A percentile compares a stretch with the other conserved stretches of the same genome.
These are phyloP conservation scores for Misgurnus mizolepis DNA, from an alignment of 2,113 vertebrate genomes.

Conservation along the genomic window DNA sequence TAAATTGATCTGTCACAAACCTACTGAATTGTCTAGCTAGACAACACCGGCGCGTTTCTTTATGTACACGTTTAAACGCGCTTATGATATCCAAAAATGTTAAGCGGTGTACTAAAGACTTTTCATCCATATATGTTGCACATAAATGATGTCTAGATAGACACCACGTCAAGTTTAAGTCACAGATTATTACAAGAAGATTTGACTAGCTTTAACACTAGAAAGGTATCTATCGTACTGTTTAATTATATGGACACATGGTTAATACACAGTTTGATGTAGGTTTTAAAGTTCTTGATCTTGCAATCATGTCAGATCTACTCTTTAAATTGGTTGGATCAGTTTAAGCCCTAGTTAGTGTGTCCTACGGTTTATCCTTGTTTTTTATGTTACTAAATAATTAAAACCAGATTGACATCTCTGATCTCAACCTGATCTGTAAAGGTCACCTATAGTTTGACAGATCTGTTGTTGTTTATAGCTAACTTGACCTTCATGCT, in stretches of 20 bases:
- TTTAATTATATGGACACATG: neutral
- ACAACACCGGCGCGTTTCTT: no score
- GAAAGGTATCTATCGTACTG: neutral
- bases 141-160: neutral
- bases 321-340: no score
- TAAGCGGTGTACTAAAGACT: neutral
- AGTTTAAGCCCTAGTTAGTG: no score
- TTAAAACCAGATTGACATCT: neutral
- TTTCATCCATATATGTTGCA: neutral
- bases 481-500: conserved; percentile 11
- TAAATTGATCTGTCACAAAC: neutral
- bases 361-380: no score
- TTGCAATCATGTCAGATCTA: no score
- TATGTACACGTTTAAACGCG: neutral
- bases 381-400: neutral
- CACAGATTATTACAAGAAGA: neutral
- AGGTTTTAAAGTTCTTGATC: no score
- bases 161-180: neutral
- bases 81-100: neutral
- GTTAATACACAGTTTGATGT: no score
- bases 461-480: neutral
- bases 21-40: neutral
- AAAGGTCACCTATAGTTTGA: neutral
- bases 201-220: neutral
- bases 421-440: neutral